A percentile compares a stretch with the other conserved stretches of the same genome.
These are phyloP conservation scores for Callyntrura guangdongensis DNA, from an alignment of 2,888 invertebrate species.

Conservation along the genomic window DNA sequence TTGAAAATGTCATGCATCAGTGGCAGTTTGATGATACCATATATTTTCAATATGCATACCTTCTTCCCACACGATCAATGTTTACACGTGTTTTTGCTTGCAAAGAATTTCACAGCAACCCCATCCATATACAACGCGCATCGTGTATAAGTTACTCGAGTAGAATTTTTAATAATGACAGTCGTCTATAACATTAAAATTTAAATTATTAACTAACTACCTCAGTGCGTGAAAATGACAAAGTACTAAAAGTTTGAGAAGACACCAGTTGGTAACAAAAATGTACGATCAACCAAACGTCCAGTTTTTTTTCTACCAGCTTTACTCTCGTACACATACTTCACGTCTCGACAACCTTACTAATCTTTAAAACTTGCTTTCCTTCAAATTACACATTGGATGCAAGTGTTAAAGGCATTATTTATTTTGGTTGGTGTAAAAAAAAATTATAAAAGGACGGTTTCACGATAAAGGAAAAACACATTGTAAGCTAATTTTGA, in stretches of 20 bases:
- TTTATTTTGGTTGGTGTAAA: slow-evolving; percentile 44
- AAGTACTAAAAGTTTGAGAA: not conserved
- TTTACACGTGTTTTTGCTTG: slow-evolving; percentile 44
- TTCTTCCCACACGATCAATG: slow-evolving; percentile 9
- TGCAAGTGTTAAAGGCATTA: slow-evolving; percentile 62
- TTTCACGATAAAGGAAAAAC: not conserved
- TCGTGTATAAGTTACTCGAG: slow-evolving; percentile 20
- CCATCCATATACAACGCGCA: too few species aligned
- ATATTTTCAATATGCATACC: not conserved
- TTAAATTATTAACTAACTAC: too few species aligned
- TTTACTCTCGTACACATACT: not conserved
- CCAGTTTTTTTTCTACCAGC: not conserved
- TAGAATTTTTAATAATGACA: slow-evolving; percentile 58
- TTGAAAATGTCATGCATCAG: slow-evolving; percentile 18
- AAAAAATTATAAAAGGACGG: slow-evolving; percentile 1
- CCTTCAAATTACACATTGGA: not conserved
- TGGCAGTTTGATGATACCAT: not conserved
- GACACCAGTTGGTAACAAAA: not conserved
- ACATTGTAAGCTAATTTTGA: not conserved
- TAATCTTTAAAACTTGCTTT: not conserved
- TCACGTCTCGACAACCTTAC: not conserved
- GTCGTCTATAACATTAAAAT: too few species aligned
- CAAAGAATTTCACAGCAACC: too few species aligned
- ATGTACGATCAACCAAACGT: not conserved
- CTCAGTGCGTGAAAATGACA: slow-evolving; percentile 50